Evolutionary conservation across 1,140 invertebrate genomes (phyloP).

Genomic region (Drosophila baimaii): DNA sequence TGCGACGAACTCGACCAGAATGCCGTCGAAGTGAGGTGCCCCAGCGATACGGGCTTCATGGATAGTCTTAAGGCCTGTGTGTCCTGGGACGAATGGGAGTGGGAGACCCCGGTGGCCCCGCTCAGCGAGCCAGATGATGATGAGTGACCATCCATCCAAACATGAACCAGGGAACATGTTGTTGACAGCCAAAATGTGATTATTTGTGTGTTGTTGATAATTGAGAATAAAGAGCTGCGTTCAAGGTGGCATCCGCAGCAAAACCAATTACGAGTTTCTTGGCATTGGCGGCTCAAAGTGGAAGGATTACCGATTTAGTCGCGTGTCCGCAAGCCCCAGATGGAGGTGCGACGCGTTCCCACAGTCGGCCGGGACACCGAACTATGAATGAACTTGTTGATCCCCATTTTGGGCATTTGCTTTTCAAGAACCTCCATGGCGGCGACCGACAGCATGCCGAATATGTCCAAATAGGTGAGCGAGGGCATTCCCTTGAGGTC

Average conservation of each 20-base stretch:
- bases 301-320: conserved; percentile 85
- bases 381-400: conserved; percentile 87
- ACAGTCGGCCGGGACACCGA: conserved; percentile 94
- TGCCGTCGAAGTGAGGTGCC: conserved; percentile 48
- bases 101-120: conserved; percentile 61
- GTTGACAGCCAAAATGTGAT: conserved; percentile 29
- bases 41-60: conserved; percentile 55
- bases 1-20: conserved; percentile 57
- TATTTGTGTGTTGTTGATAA: conserved; percentile 60
- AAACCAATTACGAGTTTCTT: conserved; percentile 12
- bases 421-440: conserved; percentile 86
- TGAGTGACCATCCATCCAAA: conserved; percentile 27
- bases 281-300: too few relatives aligned
- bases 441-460: conserved; percentile 88
- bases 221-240: conserved; percentile 52
- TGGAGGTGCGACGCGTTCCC: conserved; percentile 92
- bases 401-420: conserved; percentile 85
- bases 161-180: conserved; percentile 3
- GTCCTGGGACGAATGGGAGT: conserved; percentile 66
- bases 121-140: conserved; percentile 60
- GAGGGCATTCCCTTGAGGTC: conserved; percentile 85
- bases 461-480: conserved; percentile 90
- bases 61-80: conserved; percentile 70
- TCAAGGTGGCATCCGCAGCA: conserved; percentile 41
- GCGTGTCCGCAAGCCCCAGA: conserved; percentile 94